Conservation (phyloP, 2,888 invertebrate species). For the Pogonocherus hispidulus region DNA sequence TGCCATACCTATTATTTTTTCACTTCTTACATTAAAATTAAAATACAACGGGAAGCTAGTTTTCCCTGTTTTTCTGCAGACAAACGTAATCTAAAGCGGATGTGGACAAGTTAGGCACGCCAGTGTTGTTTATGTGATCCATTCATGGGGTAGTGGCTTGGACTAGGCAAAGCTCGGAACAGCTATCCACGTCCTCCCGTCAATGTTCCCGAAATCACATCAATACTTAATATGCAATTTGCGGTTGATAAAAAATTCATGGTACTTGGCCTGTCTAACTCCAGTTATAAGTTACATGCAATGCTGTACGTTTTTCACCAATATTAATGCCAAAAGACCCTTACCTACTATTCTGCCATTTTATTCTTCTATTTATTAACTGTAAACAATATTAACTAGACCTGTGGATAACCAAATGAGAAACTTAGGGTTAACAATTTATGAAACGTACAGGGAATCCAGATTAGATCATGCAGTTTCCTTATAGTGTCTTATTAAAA, state of each 20-base stretch:
- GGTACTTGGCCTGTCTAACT: slow-evolving; percentile 52
- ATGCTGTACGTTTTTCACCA: slow-evolving; percentile 4
- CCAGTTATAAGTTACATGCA: slow-evolving; percentile 50
- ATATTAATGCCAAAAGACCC: neutral
- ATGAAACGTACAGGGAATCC: no score
- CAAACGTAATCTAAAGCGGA: neutral
- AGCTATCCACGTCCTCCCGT: slow-evolving; percentile 38
- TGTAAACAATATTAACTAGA: no score
- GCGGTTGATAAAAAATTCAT: slow-evolving; percentile 63
- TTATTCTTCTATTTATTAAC: no score
- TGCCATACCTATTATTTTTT: no score
- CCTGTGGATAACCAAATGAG: no score
- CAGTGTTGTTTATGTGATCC: slow-evolving; percentile 28
- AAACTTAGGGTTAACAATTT: no score
- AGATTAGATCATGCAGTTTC: no score
- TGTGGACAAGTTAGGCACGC: slow-evolving; percentile 14
- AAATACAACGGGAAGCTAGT: no score
- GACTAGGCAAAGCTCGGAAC: slow-evolving; percentile 46
- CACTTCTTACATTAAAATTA: no score
- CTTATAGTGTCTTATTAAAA: no score
- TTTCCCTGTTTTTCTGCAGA: neutral
- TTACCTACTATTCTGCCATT: neutral
- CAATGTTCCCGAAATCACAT: slow-evolving; percentile 62
- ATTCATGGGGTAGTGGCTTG: slow-evolving; percentile 42
- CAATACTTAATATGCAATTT: slow-evolving; percentile 65